phyloP scores from a whole-genome alignment of 2,888 invertebrate species.

The Athrips mouffetella region DNA sequence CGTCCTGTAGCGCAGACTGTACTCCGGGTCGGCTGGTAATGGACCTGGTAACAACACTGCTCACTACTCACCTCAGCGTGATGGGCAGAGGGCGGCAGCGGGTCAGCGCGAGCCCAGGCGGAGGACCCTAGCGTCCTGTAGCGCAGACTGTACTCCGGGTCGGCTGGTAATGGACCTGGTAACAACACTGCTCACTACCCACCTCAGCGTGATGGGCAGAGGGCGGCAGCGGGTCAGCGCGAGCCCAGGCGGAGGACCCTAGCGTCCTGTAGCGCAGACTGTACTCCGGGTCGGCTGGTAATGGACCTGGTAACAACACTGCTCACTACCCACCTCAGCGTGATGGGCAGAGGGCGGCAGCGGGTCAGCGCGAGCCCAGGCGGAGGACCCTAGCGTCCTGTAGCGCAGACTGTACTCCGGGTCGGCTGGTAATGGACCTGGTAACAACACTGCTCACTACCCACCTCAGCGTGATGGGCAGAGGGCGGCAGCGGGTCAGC shows the following conservation, averaged over 20 bases:
- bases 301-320: no score
- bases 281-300: no score
- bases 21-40: no score
- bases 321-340: background rate
- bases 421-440: no score
- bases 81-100: slow-evolving; percentile 65
- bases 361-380: slow-evolving; percentile 84
- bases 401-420: no score
- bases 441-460: background rate
- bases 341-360: slow-evolving; percentile 57
- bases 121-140: slow-evolving; percentile 43
- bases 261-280: no score
- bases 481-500: slow-evolving; percentile 79
- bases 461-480: slow-evolving; percentile 16
- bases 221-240: slow-evolving; percentile 80
- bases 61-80: background rate
- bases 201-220: slow-evolving; percentile 18
- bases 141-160: no score
- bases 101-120: slow-evolving; percentile 84
- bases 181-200: background rate
- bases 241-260: slow-evolving; percentile 79
- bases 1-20: no score
- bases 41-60: no score
- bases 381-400: slow-evolving; percentile 48
- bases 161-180: no score